phyloP scores from a whole-genome alignment of 2,797 vertebrate genomes.

The Pseudochirops corinnae region DNA sequence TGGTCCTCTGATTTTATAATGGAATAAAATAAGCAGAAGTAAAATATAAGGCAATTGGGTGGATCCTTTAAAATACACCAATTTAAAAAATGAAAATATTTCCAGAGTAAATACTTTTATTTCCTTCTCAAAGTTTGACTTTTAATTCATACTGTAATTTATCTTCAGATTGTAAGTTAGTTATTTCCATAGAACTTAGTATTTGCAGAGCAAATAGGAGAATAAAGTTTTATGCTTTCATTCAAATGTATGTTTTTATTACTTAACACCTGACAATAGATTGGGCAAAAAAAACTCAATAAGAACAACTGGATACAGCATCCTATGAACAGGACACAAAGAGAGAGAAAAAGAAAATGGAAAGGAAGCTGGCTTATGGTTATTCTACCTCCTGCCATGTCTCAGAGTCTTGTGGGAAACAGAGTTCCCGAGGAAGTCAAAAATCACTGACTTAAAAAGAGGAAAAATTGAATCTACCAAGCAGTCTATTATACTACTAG shows the following conservation, averaged over 20 bases:
- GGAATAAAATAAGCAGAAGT: conserved; percentile 52
- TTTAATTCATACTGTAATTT: neutral
- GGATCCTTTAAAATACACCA: conserved; percentile 45
- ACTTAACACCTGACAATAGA: neutral
- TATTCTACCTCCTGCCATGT: neutral
- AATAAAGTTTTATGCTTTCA: conserved; percentile 17
- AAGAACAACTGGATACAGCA: neutral
- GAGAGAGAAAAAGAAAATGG: neutral
- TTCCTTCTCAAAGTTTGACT: conserved; percentile 23
- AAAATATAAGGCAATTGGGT: conserved; percentile 30
- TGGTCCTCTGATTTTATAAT: neutral
- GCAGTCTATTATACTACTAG: neutral
- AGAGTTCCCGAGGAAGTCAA: neutral
- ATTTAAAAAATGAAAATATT: neutral
- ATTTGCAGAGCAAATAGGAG: neutral
- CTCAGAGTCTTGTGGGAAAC: neutral
- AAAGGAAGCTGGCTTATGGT: neutral
- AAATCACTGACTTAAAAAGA: conserved; percentile 28
- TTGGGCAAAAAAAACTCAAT: neutral
- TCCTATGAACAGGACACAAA: neutral
- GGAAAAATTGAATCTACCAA: conserved; percentile 29
- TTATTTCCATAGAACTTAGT: conserved; percentile 9
- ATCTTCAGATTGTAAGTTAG: neutral
- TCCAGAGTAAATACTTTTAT: neutral
- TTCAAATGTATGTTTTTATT: conserved; percentile 16